Percentiles rank a stretch among this genome's conserved stretches.
Evolutionary conservation across 2,888 invertebrate genomes (phyloP).

Genomic region (Pogonocherus hispidulus): DNA sequence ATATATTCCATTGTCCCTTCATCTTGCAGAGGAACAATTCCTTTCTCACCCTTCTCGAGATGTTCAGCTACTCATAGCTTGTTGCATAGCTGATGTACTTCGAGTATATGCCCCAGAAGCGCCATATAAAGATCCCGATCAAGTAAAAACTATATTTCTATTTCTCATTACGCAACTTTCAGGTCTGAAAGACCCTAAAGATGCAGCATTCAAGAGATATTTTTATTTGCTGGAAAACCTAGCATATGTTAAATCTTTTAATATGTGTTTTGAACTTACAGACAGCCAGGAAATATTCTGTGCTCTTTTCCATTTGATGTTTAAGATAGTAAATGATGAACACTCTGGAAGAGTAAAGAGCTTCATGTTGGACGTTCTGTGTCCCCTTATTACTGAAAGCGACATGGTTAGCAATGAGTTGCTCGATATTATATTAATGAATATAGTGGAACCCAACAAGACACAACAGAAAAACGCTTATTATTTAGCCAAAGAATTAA

Average conservation of each 20-base stretch:
- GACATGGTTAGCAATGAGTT: constrained; percentile 95
- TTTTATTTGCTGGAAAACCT: constrained; percentile 97
- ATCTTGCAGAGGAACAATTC: constrained; percentile 94
- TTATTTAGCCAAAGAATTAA: constrained; percentile 90
- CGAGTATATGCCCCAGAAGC: constrained; percentile 98
- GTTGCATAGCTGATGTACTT: constrained; percentile 97
- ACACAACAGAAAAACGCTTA: constrained; percentile 91
- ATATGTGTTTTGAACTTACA: constrained; percentile 98
- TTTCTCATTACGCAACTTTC: constrained; percentile 94
- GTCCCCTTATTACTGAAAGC: constrained; percentile 94
- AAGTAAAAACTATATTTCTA: constrained; percentile 92
- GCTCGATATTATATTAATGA: constrained; percentile 92
- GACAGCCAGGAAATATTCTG: constrained; percentile 98
- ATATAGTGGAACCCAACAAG: constrained; percentile 95
- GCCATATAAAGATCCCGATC: constrained; percentile 95
- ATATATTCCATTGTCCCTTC: constrained; percentile 91
- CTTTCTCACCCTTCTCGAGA: constrained; percentile 91
- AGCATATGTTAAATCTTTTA: constrained; percentile 97
- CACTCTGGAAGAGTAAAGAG: constrained; percentile 96
- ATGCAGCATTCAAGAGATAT: constrained; percentile 97
- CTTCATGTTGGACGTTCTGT: constrained; percentile 96
- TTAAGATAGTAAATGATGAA: constrained; percentile 96
- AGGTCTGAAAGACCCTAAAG: constrained; percentile 95
- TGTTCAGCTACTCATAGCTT: constrained; percentile 94
- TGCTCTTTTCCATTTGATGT: constrained; percentile 92